Base-by-base conservation (phyloP, 2,888 invertebrate genomes). In the Therioaphis trifolii region DNA sequence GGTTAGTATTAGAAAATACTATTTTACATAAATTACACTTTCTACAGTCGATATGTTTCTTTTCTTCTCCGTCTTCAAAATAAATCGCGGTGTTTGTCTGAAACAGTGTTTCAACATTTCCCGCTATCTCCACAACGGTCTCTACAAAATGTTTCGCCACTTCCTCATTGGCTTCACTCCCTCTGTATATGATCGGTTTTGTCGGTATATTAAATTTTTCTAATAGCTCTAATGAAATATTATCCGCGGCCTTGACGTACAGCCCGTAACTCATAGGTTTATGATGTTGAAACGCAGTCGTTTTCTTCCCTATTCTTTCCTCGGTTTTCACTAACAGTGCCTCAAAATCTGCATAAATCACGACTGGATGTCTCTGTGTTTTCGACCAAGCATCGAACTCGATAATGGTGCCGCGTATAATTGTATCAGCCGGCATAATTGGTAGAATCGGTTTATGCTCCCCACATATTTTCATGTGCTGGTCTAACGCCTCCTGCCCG, bases 331-430 rank as follows among this genome's bases (percentile, higher is more conserved):
- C 27, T 2, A 72, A 24, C 0, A 72, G 4, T 7, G 49, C 29
- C 7, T 72, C 72, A 3, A 72, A 72, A 49, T 72, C 52, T 2
- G 72, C 49, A 52, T 72, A 72, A 18, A 49, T 72, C 2, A 52
- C 72, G 5, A 72, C n/a, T 0, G 27, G 49, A 11, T 21, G 52
- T 0, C n/a, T 15, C 29, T 72, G 72, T 4, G 52, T 72, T 29
- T 72, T 72, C 2, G 9, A 2, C 52, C 52, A 72, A 0, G 3
- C 72, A 4, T 52, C n/a, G 9, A 72, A 52, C 14, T 52, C 14
- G n/a, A 55, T 29, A 1, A 11, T 52, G 18, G 27, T 12, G 12
- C n/a, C 52, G n/a, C 11, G 15, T 11, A n/a, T n/a, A n/a, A n/a
- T n/a, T n/a, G n/a, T n/a, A n/a, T n/a, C n/a, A 0, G 4, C 29